These are phyloP conservation scores for Sarcophaga variegata DNA, from an alignment of 2,888 invertebrate species.

Conservation along the genomic window DNA sequence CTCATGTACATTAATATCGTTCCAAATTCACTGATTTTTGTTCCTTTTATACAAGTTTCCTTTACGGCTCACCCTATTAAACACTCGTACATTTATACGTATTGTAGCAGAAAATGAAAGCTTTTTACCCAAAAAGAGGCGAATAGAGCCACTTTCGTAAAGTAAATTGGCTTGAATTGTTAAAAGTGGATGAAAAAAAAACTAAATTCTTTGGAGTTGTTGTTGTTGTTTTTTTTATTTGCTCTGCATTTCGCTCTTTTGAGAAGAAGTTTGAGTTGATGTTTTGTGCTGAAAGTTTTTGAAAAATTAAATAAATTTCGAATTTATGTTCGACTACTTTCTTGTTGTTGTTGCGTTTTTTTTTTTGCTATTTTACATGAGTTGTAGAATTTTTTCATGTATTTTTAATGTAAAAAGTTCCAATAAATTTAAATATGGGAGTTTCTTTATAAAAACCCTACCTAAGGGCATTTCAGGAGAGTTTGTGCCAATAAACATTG, in stretches of 20 bases:
- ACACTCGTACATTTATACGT: slow-evolving; percentile 31
- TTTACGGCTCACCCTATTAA: slow-evolving; percentile 13
- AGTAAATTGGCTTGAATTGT: slow-evolving; percentile 65
- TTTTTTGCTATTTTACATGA: not conserved
- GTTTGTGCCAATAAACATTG: slow-evolving; percentile 30
- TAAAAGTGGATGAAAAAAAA: slow-evolving; percentile 13
- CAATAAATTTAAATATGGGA: not conserved
- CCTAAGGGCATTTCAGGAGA: slow-evolving; percentile 18
- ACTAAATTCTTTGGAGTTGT: slow-evolving; percentile 15
- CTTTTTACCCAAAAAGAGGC: slow-evolving; percentile 39
- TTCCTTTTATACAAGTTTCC: too few relatives aligned
- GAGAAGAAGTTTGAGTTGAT: slow-evolving; percentile 47
- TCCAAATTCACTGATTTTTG: too few relatives aligned
- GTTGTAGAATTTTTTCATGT: slow-evolving; percentile 17
- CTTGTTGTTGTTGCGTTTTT: not conserved
- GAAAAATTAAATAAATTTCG: slow-evolving; percentile 63
- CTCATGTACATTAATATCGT: too few relatives aligned
- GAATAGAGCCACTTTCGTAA: slow-evolving; percentile 52
- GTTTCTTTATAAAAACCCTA: not conserved
- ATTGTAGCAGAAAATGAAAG: slow-evolving; percentile 8
- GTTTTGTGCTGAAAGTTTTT: slow-evolving; percentile 58
- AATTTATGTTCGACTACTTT: slow-evolving; percentile 40
- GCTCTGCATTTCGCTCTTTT: not conserved
- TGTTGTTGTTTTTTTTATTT: not conserved
- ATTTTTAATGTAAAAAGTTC: slow-evolving; percentile 51